These are phyloP conservation scores for Nothura maculosa DNA, from an alignment of 2,797 vertebrate species.

Conservation along the genomic window DNA sequence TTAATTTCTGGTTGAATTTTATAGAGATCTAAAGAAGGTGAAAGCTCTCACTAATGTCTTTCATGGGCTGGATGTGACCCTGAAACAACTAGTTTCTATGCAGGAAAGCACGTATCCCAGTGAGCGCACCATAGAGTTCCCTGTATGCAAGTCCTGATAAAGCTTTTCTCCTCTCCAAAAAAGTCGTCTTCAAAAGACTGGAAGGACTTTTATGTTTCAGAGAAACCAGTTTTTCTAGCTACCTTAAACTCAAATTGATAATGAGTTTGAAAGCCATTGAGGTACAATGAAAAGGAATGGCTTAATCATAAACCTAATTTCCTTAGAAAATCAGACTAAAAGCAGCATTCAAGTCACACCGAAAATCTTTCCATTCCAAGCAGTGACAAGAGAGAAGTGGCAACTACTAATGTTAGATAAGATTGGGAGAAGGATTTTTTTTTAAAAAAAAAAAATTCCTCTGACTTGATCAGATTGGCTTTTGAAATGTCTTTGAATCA, in stretches of 20 bases:
- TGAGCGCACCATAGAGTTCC: not conserved
- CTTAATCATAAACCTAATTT: not conserved
- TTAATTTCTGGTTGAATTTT: not conserved
- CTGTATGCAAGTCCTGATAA: not conserved
- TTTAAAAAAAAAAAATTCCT: fast-evolving
- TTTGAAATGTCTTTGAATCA: not conserved
- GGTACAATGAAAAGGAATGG: not conserved
- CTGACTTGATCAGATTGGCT: not conserved
- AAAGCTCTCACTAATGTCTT: not conserved
- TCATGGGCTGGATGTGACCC: not conserved
- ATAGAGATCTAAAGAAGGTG: not conserved
- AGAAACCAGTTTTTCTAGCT: not conserved
- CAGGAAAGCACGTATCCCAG: not conserved
- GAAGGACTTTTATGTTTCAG: not conserved
- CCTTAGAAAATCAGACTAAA: not conserved
- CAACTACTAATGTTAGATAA: not conserved
- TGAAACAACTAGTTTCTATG: not conserved
- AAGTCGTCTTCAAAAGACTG: not conserved
- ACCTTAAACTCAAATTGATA: not conserved
- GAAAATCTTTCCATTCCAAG: not conserved
- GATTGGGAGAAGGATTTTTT: not conserved
- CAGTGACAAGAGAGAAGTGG: not conserved
- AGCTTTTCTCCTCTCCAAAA: not conserved
- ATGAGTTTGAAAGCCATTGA: not conserved
- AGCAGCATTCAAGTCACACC: not conserved